Conservation (phyloP, 2,797 vertebrate genomes). For the Podargus strigoides region DNA sequence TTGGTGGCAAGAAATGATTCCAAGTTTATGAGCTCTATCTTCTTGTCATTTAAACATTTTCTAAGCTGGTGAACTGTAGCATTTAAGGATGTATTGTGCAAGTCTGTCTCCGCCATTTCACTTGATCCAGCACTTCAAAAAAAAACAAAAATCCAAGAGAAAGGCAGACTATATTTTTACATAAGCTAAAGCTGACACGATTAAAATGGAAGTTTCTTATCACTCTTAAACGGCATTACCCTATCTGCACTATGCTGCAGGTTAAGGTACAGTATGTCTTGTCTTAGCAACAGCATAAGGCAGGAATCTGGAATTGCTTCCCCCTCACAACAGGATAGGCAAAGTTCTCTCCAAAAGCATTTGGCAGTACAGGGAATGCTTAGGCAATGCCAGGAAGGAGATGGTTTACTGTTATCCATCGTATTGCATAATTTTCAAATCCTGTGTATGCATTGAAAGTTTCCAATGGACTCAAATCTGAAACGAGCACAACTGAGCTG, state of each 20-base stretch:
- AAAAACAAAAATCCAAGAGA: not conserved
- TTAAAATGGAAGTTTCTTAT: not conserved
- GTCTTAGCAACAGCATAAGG: not conserved
- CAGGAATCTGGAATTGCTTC: conserved; percentile 10
- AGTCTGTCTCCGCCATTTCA: not conserved
- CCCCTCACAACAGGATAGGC: not conserved
- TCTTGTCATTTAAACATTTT: not conserved
- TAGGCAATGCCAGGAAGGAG: not conserved
- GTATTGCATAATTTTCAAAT: not conserved
- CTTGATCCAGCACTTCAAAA: not conserved
- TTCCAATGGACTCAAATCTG: not conserved
- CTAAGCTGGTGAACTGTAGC: not conserved
- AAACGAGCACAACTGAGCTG: not conserved
- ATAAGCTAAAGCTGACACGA: not conserved
- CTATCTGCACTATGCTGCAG: not conserved
- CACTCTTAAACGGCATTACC: not conserved
- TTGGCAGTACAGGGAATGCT: not conserved
- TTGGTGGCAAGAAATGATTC: not conserved
- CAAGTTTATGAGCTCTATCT: not conserved
- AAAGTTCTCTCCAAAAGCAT: conserved; percentile 12
- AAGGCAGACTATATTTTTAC: not conserved
- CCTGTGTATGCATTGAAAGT: not conserved
- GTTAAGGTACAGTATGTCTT: not conserved
- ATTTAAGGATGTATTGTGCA: not conserved
- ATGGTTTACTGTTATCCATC: not conserved